Evolutionary conservation across 2,113 vertebrate species (phyloP).

Genomic region (Macroglossus sobrinus): DNA sequence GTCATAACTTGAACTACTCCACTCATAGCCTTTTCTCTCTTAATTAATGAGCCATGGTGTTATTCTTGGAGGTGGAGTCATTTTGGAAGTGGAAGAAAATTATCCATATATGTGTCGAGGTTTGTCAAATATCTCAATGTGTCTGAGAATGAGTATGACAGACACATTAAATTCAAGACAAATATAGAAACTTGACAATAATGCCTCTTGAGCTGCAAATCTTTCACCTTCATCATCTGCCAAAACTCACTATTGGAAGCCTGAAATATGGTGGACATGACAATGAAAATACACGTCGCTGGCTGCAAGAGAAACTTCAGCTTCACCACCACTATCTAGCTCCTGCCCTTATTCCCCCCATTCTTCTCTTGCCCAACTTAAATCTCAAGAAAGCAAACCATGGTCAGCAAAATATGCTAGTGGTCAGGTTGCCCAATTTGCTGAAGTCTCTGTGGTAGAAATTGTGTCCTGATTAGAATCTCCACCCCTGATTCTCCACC

Average conservation of each 20-base stretch:
- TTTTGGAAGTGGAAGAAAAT: slow-evolving; percentile 34
- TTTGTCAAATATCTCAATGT: slow-evolving; percentile 62
- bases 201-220: slow-evolving; percentile 30
- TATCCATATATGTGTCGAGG: slow-evolving; percentile 32
- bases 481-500: not conserved
- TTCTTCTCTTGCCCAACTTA: not conserved
- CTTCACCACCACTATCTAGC: not conserved
- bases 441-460: not conserved
- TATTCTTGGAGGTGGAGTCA: slow-evolving; percentile 37
- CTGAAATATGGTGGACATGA: not conserved
- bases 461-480: not conserved
- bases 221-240: slow-evolving; percentile 14
- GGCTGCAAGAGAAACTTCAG: not conserved
- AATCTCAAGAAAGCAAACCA: not conserved
- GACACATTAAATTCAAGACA: slow-evolving; percentile 26
- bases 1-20: not conserved
- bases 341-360: not conserved
- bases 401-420: not conserved
- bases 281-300: not conserved
- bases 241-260: not conserved
- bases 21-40: not conserved
- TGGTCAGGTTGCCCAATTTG: not conserved
- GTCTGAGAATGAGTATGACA: not conserved
- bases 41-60: slow-evolving; percentile 33
- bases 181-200: slow-evolving; percentile 66